phyloP scores from a whole-genome alignment of 2,113 vertebrate species.

The Alouatta palliata region DNA sequence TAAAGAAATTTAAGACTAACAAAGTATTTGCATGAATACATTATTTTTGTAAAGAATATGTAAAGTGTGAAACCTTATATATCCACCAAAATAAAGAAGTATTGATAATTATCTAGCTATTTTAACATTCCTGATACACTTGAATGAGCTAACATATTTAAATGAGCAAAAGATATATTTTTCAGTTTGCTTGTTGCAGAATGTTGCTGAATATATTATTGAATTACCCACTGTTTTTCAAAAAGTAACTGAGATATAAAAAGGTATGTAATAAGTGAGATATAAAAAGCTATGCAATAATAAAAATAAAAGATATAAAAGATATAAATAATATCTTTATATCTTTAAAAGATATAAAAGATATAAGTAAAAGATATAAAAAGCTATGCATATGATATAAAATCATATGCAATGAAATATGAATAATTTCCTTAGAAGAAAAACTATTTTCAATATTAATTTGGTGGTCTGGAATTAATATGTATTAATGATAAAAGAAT shows the following conservation, averaged over 20 bases:
- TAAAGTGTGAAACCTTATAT: background rate
- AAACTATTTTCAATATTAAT: background rate
- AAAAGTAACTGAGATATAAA: background rate
- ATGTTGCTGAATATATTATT: background rate
- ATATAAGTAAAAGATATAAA: too few relatives aligned
- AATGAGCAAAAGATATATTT: background rate
- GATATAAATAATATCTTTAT: too few relatives aligned
- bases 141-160: background rate
- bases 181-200: background rate
- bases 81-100: background rate
- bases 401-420: background rate
- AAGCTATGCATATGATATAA: background rate
- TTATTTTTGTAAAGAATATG: background rate
- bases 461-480: background rate
- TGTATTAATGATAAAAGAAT: background rate
- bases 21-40: background rate
- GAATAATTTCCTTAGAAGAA: background rate
- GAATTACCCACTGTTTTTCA: background rate
- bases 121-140: background rate
- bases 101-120: background rate
- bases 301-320: too few relatives aligned
- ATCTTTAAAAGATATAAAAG: too few relatives aligned
- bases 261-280: background rate
- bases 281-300: background rate
- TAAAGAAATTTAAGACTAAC: slow-evolving; percentile 46